Evolutionary conservation across 2,797 vertebrate genomes (phyloP), one percentile per base, ranked within the genome.

Genomic region (Coracias cyanogaster): DNA sequence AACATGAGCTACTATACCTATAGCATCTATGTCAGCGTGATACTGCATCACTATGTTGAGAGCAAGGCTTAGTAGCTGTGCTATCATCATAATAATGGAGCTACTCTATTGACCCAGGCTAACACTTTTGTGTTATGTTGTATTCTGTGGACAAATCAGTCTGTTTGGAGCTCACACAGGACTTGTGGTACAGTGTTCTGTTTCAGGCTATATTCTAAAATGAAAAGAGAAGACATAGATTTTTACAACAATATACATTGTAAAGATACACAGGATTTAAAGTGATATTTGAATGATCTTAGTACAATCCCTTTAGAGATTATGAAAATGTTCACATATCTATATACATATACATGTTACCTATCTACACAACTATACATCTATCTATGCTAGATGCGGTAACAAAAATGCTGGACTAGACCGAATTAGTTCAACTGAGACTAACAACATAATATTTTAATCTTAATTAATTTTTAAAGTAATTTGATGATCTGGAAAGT

Each of bases 31-130:
- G 31, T 48, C 69, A 83, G 33, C 19, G 10, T 11, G 16, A 65
- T 33, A 37, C 12, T 55, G 39, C 35, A 48, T 7, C 33, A 46
- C 26, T 1, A 2, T n/a, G 14, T 48, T 0, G 0, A 45, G 18
- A 57, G 4, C 6, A 80, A 69, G 14, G 9, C 12, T 33, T 52
- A 66, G 13, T 25, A 89, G 22, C 20, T 49, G 25, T 48, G 28
- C 55, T 57, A 14, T 37, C 13, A 39, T 21, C 14, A n/a, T 45
- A 15, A 24, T 45, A 82, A 48, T 6, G 39, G 5, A 88, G 7
- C 4, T 25, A 35, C 16, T 37, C 39, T 60, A 18, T 69, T 62
- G 17, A 81, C 12, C 1, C 7, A 35, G 15, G 15, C 3, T 26
- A 48, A 12, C 2, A 49, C 49, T 89, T 95, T 14, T 62, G 3